A percentile compares a stretch with the other conserved stretches of the same genome.
Evolutionary conservation across 2,113 vertebrate genomes (phyloP).

Genomic region (Erinaceus europaeus): DNA sequence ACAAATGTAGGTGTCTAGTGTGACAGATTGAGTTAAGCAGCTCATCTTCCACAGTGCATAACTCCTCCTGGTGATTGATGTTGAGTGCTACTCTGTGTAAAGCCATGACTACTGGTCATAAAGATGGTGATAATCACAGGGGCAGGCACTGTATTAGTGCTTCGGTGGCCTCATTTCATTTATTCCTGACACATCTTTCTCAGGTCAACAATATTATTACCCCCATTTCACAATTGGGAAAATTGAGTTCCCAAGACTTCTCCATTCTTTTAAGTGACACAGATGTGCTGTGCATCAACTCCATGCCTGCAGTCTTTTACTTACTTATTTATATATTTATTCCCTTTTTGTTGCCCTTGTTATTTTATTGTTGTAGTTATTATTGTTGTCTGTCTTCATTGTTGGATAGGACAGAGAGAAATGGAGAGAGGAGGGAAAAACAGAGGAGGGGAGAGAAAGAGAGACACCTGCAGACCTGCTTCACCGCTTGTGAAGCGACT

Average conservation of each 20-base stretch:
- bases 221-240: neutral
- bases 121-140: too few relatives aligned
- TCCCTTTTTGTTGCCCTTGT: too few relatives aligned
- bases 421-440: too few relatives aligned
- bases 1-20: neutral
- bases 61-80: accelerated
- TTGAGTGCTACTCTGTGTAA: neutral
- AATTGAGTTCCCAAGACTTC: neutral
- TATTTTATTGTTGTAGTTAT: too few relatives aligned
- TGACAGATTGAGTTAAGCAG: too few relatives aligned
- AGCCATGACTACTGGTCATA: accelerated
- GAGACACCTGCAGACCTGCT: too few relatives aligned
- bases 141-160: neutral
- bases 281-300: neutral
- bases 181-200: neutral
- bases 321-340: too few relatives aligned
- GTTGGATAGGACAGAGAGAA: too few relatives aligned
- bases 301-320: accelerated
- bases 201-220: neutral
- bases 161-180: neutral
- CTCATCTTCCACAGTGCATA: neutral
- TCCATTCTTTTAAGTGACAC: neutral
- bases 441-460: too few relatives aligned
- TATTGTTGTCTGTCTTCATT: too few relatives aligned
- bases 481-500: too few relatives aligned